Evolutionary conservation across 2,113 vertebrate genomes (phyloP).

Genomic region (Calidris pugnax): DNA sequence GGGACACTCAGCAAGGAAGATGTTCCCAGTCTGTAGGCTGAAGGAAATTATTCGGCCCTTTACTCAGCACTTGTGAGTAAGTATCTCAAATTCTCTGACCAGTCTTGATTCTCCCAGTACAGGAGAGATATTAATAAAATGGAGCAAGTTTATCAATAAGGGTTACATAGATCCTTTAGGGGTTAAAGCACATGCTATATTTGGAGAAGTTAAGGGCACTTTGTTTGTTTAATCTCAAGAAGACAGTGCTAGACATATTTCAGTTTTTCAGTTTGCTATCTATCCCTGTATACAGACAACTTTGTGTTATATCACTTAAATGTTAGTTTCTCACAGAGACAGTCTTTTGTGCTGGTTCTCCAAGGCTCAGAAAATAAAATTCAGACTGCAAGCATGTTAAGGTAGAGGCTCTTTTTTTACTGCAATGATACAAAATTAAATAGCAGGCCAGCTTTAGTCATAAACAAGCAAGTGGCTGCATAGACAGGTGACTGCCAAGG

Average conservation of each 20-base stretch:
- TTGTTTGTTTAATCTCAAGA: neutral
- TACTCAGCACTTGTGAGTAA: neutral
- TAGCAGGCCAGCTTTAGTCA: neutral
- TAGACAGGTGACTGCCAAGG: neutral
- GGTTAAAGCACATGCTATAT: neutral
- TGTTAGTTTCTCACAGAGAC: neutral
- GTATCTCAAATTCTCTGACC: neutral
- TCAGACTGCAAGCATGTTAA: neutral
- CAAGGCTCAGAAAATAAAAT: neutral
- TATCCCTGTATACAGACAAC: neutral
- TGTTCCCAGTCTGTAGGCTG: neutral
- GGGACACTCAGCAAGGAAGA: neutral
- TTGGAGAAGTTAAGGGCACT: neutral
- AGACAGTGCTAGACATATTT: neutral
- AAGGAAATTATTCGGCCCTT: neutral
- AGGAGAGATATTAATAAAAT: neutral
- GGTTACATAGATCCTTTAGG: neutral
- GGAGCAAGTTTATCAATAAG: neutral
- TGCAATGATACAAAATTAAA: neutral
- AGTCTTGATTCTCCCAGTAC: neutral
- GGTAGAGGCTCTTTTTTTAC: rapidly evolving
- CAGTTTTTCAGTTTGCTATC: neutral
- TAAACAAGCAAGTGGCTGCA: neutral
- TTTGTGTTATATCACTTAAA: neutral
- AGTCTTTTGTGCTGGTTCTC: neutral